phyloP scores from a whole-genome alignment of 2,797 vertebrate species.

The Fistularia tabacaria region DNA sequence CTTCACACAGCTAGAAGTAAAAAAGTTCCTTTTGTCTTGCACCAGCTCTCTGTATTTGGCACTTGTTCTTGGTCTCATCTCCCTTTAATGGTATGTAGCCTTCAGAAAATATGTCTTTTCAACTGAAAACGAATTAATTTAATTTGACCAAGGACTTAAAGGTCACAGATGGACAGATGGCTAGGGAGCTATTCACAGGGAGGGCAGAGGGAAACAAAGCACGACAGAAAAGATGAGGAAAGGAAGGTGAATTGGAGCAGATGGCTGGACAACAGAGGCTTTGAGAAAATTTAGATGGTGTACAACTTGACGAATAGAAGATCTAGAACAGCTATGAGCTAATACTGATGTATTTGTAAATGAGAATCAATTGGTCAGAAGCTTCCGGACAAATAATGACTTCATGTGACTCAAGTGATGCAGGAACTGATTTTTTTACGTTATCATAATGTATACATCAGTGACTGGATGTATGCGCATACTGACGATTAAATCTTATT shows the following conservation, averaged over 20 bases:
- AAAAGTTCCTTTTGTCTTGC: constrained; percentile 14
- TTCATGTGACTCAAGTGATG: no score
- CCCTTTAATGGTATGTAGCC: background rate
- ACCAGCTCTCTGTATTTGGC: constrained; percentile 6
- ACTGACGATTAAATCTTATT: no score
- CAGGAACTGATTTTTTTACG: no score
- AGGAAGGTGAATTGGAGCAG: constrained; percentile 16
- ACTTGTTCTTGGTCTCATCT: constrained; percentile 14
- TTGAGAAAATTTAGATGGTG: no score
- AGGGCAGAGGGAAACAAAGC: constrained; percentile 1
- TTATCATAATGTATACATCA: no score
- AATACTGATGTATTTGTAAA: no score
- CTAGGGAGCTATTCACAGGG: constrained; percentile 6
- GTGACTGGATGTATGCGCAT: no score
- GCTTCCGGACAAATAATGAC: no score
- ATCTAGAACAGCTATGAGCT: no score
- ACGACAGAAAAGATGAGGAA: background rate
- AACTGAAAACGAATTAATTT: background rate
- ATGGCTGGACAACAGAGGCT: constrained; percentile 9
- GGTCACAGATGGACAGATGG: constrained; percentile 41
- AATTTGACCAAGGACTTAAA: background rate
- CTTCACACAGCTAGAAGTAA: no score
- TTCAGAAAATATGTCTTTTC: constrained; percentile 9
- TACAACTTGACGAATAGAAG: no score
- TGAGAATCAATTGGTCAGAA: no score